Evolutionary conservation across 2,113 vertebrate genomes (phyloP).

Genomic region (Clupea harengus): DNA sequence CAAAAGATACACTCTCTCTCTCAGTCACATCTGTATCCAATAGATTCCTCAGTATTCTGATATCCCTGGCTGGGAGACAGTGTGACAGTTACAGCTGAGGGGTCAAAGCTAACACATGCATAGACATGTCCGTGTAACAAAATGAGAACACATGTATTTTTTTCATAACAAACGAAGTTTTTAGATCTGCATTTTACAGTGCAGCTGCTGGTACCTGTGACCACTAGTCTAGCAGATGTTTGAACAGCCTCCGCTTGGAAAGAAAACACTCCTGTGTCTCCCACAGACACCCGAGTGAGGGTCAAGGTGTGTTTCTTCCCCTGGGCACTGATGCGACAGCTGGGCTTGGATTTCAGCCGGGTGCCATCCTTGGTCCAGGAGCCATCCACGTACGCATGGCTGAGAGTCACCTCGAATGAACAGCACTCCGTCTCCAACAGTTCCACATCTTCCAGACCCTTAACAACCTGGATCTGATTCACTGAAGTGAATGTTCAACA

Average conservation of each 20-base stretch:
- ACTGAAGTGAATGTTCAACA: constrained; percentile 61
- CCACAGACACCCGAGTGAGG: constrained; percentile 71
- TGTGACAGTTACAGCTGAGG: neutral
- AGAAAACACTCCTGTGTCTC: constrained; percentile 78
- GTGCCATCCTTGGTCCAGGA: constrained; percentile 80
- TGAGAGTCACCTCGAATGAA: constrained; percentile 84
- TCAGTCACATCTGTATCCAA: constrained; percentile 83
- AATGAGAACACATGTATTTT: neutral
- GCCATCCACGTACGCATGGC: constrained; percentile 79
- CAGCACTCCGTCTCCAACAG: constrained; percentile 76
- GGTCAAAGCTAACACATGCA: neutral
- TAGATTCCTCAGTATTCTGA: constrained; percentile 79
- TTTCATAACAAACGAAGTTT: neutral
- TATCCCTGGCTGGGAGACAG: constrained; percentile 76
- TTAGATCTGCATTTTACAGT: neutral
- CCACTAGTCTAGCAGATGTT: constrained; percentile 75
- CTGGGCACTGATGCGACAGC: constrained; percentile 65
- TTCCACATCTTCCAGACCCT: constrained; percentile 75
- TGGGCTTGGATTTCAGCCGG: constrained; percentile 76
- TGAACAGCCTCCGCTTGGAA: constrained; percentile 82
- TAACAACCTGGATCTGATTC: constrained; percentile 82
- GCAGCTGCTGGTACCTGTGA: constrained; percentile 75
- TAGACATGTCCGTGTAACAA: neutral
- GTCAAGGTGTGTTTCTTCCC: constrained; percentile 81
- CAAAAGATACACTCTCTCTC: constrained; percentile 77